A percentile compares a stretch with the other conserved stretches of the same genome.
Evolutionary conservation across 2,113 vertebrate genomes (phyloP).

Genomic region (Callipepla squamata): DNA sequence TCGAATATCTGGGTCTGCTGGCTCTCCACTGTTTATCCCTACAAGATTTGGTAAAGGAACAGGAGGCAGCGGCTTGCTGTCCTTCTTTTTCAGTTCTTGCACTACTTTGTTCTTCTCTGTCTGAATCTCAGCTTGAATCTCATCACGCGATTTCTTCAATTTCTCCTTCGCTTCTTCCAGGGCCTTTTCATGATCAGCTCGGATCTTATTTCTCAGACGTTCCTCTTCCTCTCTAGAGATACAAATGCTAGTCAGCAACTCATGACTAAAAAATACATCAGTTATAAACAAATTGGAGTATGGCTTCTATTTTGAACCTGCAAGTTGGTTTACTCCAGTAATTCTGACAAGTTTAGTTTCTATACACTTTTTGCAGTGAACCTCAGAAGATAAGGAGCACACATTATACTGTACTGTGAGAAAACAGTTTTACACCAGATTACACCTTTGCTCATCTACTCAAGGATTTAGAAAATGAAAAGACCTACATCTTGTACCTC

Average conservation of each 20-base stretch:
- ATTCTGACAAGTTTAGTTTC: not conserved
- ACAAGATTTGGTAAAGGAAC: conserved; percentile 93
- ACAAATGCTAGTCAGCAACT: conserved; percentile 49
- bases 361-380: not conserved
- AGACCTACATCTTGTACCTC: not conserved
- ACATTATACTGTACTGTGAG: not conserved
- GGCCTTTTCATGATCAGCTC: conserved; percentile 95
- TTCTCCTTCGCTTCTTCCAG: conserved; percentile 98
- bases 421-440: not conserved
- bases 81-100: conserved; percentile 90
- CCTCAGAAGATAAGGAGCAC: not conserved
- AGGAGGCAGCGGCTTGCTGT: conserved; percentile 85
- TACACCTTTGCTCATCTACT: not conserved
- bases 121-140: conserved; percentile 95
- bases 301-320: too few relatives aligned
- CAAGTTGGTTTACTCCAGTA: not conserved
- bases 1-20: conserved; percentile 85
- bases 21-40: conserved; percentile 90
- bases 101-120: conserved; percentile 93
- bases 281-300: too few relatives aligned
- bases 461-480: not conserved
- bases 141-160: conserved; percentile 92
- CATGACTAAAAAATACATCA: not conserved
- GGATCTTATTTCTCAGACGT: conserved; percentile 95
- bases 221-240: conserved; percentile 93